Conservation (phyloP, 2,797 vertebrate species). For the Sebastes nivosus region DNA sequence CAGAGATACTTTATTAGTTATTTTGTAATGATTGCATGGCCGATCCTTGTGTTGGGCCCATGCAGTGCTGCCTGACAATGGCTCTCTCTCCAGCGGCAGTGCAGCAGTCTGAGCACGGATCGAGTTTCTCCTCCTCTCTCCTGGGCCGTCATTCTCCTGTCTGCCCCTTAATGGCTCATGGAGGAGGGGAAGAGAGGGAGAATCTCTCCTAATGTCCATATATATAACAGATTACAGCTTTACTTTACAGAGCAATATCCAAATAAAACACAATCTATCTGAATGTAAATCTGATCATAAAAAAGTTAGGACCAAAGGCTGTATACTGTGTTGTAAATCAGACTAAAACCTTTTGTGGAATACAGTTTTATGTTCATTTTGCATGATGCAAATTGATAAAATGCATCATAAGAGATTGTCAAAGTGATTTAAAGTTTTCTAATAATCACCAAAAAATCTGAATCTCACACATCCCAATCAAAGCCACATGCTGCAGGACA, state of each 20-base stretch:
- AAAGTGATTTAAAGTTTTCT: neutral
- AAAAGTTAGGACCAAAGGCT: constrained; percentile 24
- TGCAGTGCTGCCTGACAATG: constrained; percentile 66
- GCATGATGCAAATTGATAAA: neutral
- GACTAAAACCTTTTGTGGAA: neutral
- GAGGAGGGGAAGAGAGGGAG: constrained; percentile 68
- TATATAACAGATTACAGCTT: constrained; percentile 24
- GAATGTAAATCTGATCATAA: neutral
- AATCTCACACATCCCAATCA: neutral
- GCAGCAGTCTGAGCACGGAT: constrained; percentile 79
- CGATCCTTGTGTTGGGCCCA: constrained; percentile 51
- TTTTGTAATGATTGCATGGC: constrained; percentile 21
- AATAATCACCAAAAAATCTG: neutral
- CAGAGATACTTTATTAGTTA: constrained; percentile 23
- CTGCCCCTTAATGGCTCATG: constrained; percentile 79
- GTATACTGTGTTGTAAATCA: neutral
- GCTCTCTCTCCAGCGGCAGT: constrained; percentile 76
- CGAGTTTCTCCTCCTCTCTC: constrained; percentile 81
- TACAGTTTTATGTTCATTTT: neutral
- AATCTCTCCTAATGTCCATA: constrained; percentile 48
- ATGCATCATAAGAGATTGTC: neutral
- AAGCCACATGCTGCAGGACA: neutral
- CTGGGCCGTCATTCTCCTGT: constrained; percentile 79
- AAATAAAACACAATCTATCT: neutral
- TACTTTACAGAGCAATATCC: neutral